Percentiles rank a stretch among this genome's conserved stretches.
phyloP scores from a whole-genome alignment of 1,140 invertebrate species.

The Melanaphis sacchari region DNA sequence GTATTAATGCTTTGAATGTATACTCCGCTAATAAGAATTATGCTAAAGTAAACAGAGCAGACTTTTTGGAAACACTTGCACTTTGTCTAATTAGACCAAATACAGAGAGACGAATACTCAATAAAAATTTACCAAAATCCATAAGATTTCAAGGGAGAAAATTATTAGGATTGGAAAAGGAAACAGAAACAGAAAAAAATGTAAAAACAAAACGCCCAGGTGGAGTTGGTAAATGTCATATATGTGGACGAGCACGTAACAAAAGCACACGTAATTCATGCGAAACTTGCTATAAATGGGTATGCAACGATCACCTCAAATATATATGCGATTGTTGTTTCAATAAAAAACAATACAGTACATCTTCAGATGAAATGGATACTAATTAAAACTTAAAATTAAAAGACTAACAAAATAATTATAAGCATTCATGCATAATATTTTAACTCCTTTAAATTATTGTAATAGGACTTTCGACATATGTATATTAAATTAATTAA shows the following conservation, averaged over 20 bases:
- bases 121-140: not conserved
- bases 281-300: constrained; percentile 24
- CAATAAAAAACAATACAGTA: not conserved
- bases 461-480: not conserved
- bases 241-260: not conserved
- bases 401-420: not conserved
- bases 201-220: not conserved
- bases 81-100: not conserved
- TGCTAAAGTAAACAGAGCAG: not conserved
- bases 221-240: not conserved
- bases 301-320: constrained; percentile 14
- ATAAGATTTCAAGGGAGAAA: not conserved
- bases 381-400: constrained; percentile 25
- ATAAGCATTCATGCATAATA: constrained; percentile 4
- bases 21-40: not conserved
- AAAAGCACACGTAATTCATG: constrained; percentile 6
- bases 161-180: not conserved
- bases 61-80: not conserved
- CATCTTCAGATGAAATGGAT: constrained; percentile 21
- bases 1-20: constrained; percentile 28
- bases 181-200: not conserved
- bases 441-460: constrained; percentile 20
- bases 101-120: not conserved
- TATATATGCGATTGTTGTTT: constrained; percentile 31
- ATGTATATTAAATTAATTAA: constrained; percentile 30